These are phyloP conservation scores for Sander lucioperca DNA, from an alignment of 2,113 vertebrate species.

Conservation along the genomic window DNA sequence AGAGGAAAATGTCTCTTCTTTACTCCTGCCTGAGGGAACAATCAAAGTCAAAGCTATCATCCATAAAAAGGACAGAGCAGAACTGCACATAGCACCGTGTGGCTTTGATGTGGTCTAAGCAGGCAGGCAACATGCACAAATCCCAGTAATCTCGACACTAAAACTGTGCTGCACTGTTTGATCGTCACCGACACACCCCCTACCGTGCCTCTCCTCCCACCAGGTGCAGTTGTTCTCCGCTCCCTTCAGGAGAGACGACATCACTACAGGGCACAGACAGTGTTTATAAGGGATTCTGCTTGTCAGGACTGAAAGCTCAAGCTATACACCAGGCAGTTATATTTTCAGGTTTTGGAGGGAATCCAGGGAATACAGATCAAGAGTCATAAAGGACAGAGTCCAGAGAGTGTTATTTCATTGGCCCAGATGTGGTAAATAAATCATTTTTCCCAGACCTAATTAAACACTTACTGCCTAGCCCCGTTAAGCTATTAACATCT, in stretches of 20 bases:
- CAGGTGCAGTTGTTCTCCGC: slow-evolving; percentile 32
- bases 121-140: slow-evolving; percentile 55
- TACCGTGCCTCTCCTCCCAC: slow-evolving; percentile 35
- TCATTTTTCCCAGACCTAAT: slow-evolving; percentile 72
- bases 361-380: slow-evolving; percentile 26
- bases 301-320: slow-evolving; percentile 29
- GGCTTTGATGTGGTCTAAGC: slow-evolving; percentile 62
- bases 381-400: slow-evolving; percentile 58
- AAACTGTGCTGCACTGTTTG: slow-evolving; percentile 43
- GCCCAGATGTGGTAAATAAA: slow-evolving; percentile 79
- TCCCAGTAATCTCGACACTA: slow-evolving; percentile 67
- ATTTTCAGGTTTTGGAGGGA: slow-evolving; percentile 30
- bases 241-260: slow-evolving; percentile 41
- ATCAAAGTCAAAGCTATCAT: slow-evolving; percentile 41
- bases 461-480: slow-evolving; percentile 75
- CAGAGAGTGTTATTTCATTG: slow-evolving; percentile 70
- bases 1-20: slow-evolving; percentile 13
- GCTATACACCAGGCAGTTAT: slow-evolving; percentile 18
- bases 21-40: slow-evolving; percentile 10
- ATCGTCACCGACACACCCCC: slow-evolving; percentile 49
- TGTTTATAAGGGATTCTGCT: slow-evolving; percentile 32
- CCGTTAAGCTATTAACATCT: slow-evolving; percentile 79
- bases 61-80: slow-evolving; percentile 20
- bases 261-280: slow-evolving; percentile 30
- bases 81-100: slow-evolving; percentile 41